A percentile compares a stretch with the other conserved stretches of the same genome.
phyloP scores from a whole-genome alignment of 1,140 invertebrate genomes.

The Schlechtendalia chinensis region DNA sequence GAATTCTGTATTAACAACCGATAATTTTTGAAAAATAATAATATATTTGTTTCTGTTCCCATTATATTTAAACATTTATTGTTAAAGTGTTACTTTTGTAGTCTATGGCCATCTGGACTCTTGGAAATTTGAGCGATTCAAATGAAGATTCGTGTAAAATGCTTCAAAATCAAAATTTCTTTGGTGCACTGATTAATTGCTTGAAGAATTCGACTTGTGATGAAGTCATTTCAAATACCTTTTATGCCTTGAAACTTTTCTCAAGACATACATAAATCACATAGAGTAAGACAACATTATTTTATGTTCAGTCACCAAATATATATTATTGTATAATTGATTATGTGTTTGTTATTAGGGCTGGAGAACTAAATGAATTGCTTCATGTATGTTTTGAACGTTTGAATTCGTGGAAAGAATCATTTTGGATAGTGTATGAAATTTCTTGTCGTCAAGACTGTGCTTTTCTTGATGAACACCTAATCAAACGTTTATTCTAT shows the following conservation, averaged over 20 bases:
- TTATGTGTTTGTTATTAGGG: neutral
- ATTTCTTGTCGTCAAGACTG: neutral
- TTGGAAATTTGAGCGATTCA: conserved; percentile 36
- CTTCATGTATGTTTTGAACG: neutral
- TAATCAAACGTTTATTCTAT: neutral
- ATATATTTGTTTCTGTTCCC: no score
- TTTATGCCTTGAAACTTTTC: conserved; percentile 44
- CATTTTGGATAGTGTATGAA: conserved; percentile 44
- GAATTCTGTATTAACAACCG: no score
- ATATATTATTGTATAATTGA: neutral
- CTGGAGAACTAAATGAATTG: neutral
- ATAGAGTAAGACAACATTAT: conserved; percentile 15
- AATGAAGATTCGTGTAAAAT: conserved; percentile 8
- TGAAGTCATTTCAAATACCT: conserved; percentile 23
- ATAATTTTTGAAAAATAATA: no score
- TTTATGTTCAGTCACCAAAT: neutral
- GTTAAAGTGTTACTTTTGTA: conserved; percentile 4
- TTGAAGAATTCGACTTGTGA: conserved; percentile 32
- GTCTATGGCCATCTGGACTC: conserved; percentile 27
- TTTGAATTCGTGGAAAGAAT: conserved; percentile 10
- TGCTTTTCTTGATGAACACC: neutral
- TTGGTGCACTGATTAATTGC: neutral
- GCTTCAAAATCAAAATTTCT: conserved; percentile 34
- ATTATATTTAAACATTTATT: no score
- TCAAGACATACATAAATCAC: neutral